These are phyloP conservation scores for Suillia variegata DNA, from an alignment of 2,888 invertebrate genomes.

Conservation along the genomic window DNA sequence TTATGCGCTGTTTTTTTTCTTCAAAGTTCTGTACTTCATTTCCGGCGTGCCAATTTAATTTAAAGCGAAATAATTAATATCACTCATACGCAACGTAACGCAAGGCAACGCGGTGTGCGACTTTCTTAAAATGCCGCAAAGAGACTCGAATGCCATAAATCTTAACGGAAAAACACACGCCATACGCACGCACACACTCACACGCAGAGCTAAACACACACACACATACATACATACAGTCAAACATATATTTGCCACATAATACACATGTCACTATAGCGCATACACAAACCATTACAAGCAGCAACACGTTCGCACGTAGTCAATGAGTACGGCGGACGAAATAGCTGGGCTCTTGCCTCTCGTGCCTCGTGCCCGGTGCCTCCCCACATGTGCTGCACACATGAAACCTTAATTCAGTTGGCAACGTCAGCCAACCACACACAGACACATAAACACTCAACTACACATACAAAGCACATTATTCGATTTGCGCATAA, in stretches of 20 bases:
- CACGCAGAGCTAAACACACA: too few relatives aligned
- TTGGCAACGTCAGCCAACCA: constrained; percentile 29
- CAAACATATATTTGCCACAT: too few relatives aligned
- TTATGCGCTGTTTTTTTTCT: too few relatives aligned
- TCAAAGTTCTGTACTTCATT: too few relatives aligned
- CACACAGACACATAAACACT: too few relatives aligned
- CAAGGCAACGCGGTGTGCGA: not conserved
- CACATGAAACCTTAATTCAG: constrained; percentile 7
- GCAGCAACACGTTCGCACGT: constrained; percentile 24
- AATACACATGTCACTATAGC: constrained; percentile 45
- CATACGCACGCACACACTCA: not conserved
- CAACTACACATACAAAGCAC: constrained; percentile 32
- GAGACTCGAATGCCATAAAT: not conserved
- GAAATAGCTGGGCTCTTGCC: not conserved
- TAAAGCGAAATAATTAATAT: too few relatives aligned
- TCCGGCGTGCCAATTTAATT: too few relatives aligned
- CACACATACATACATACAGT: too few relatives aligned
- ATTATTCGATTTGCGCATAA: constrained; percentile 32
- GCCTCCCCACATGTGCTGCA: not conserved
- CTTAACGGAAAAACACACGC: not conserved
- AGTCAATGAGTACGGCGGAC: constrained; percentile 17
- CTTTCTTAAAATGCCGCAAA: not conserved
- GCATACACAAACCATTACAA: constrained; percentile 45
- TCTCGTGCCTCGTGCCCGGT: constrained; percentile 11
- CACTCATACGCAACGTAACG: not conserved